phyloP scores from a whole-genome alignment of 2,888 invertebrate species.

The Hololepta plana region DNA sequence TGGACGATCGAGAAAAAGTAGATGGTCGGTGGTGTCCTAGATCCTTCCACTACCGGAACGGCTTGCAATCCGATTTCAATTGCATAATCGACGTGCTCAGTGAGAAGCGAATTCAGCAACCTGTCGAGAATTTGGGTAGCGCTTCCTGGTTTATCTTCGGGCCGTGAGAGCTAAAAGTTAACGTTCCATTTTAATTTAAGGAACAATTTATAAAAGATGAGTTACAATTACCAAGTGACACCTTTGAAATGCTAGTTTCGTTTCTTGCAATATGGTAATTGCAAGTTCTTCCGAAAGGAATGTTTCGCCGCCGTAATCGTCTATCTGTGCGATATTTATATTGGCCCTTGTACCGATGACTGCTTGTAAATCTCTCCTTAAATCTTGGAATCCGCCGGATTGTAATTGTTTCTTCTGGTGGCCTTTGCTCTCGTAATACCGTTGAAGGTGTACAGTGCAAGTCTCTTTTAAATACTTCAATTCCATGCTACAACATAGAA shows the following conservation, averaged over 20 bases:
- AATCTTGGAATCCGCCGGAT: constrained; percentile 78
- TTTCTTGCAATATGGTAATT: constrained; percentile 75
- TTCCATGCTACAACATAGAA: constrained; percentile 38
- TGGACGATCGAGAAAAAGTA: constrained; percentile 88
- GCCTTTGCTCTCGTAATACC: constrained; percentile 82
- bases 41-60: constrained; percentile 73
- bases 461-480: constrained; percentile 60
- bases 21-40: constrained; percentile 62
- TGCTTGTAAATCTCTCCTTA: constrained; percentile 84
- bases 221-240: constrained; percentile 49
- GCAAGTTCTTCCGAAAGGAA: constrained; percentile 91
- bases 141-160: constrained; percentile 58
- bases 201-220: background rate
- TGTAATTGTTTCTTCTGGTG: constrained; percentile 91
- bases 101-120: constrained; percentile 63
- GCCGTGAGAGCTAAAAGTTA: constrained; percentile 46
- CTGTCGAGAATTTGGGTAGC: constrained; percentile 70
- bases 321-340: constrained; percentile 85
- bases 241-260: constrained; percentile 75
- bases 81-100: constrained; percentile 93
- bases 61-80: constrained; percentile 81
- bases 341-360: constrained; percentile 81
- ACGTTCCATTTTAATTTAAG: background rate
- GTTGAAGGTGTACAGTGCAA: constrained; percentile 53
- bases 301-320: constrained; percentile 93